A percentile compares a stretch with the other conserved stretches of the same genome.
These are phyloP conservation scores for Clarias magur DNA, from an alignment of 2,113 vertebrate species.

Conservation along the genomic window DNA sequence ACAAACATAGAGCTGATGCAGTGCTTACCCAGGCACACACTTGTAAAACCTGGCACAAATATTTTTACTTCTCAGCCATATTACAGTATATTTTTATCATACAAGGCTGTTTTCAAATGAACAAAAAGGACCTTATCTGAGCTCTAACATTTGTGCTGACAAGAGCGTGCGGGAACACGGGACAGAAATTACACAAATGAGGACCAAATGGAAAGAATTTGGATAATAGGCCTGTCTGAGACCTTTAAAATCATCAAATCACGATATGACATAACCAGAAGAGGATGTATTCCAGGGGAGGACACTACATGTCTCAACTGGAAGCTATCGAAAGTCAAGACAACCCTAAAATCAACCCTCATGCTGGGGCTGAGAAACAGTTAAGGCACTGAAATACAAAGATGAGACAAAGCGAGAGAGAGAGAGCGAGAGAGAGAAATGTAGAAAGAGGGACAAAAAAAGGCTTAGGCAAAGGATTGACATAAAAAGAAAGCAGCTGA, in stretches of 20 bases:
- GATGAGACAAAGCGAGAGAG: not conserved
- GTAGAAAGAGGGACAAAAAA: not conserved
- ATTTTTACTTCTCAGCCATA: not conserved
- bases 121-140: not conserved
- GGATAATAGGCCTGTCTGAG: not conserved
- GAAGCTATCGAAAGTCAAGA: not conserved
- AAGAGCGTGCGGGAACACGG: not conserved
- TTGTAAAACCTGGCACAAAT: slow-evolving; percentile 16
- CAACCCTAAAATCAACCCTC: not conserved
- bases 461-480: not conserved
- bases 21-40: slow-evolving; percentile 10
- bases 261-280: not conserved
- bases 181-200: not conserved
- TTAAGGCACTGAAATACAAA: not conserved
- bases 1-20: slow-evolving; percentile 32
- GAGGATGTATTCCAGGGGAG: not conserved
- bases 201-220: not conserved
- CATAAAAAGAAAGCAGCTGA: slow-evolving; percentile 18
- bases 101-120: not conserved
- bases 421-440: slow-evolving; percentile 4
- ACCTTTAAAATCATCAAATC: slow-evolving; percentile 4
- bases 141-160: not conserved
- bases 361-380: slow-evolving; percentile 16
- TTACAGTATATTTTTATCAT: slow-evolving; percentile 8
- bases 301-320: not conserved